A percentile compares a stretch with the other conserved stretches of the same genome.
These are phyloP conservation scores for Bathybates hornii DNA, from an alignment of 2,113 vertebrate species.

Conservation along the genomic window DNA sequence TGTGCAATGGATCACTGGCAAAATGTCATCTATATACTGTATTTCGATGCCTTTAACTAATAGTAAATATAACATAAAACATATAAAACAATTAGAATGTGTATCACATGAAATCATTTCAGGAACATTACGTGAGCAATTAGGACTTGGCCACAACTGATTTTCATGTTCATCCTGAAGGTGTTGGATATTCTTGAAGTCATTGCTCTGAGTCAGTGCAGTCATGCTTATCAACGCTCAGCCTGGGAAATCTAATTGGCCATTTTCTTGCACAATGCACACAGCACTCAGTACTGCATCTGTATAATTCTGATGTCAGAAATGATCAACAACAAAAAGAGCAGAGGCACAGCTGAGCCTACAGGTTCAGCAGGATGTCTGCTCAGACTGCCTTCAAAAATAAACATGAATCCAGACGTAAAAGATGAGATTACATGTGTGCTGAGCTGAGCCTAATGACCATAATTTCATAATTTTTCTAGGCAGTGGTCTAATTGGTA, in stretches of 20 bases:
- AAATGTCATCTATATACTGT: neutral
- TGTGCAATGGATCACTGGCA: neutral
- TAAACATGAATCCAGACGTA: neutral
- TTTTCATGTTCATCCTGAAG: neutral
- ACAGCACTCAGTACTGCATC: neutral
- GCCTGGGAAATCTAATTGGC: neutral
- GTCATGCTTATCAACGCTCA: neutral
- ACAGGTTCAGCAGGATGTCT: neutral
- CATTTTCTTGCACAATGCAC: neutral
- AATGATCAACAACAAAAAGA: neutral
- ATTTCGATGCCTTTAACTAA: neutral
- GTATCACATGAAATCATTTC: neutral
- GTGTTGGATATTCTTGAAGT: neutral
- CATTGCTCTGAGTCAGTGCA: neutral
- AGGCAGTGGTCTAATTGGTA: neutral
- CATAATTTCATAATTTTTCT: neutral
- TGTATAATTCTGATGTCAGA: neutral
- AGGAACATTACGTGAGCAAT: neutral
- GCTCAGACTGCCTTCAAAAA: neutral
- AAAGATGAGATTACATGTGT: neutral
- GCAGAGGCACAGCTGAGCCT: neutral
- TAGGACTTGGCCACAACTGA: neutral
- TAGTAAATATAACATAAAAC: neutral
- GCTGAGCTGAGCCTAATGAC: constrained; percentile 5
- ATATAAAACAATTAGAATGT: neutral